A percentile compares a stretch with the other conserved stretches of the same genome.
phyloP scores from a whole-genome alignment of 2,113 vertebrate genomes.

The Gymnorhina tibicen region DNA sequence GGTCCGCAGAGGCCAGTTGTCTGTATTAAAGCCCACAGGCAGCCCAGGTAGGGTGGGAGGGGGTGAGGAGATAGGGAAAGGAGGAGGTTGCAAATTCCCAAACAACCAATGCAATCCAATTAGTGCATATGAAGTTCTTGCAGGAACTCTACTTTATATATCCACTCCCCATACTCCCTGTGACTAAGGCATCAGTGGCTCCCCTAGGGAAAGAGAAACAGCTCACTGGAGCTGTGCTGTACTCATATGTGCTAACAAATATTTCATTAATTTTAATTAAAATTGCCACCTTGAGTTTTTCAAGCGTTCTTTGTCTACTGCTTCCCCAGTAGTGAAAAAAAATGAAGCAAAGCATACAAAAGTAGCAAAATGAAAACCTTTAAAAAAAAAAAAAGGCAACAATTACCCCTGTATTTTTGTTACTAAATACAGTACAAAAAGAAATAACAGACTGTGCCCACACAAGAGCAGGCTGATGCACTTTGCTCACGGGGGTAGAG shows the following conservation, averaged over 20 bases:
- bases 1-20: constrained; percentile 20
- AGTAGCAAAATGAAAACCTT: neutral
- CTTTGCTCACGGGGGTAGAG: neutral
- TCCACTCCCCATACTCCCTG: neutral
- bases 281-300: neutral
- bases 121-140: neutral
- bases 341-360: neutral
- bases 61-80: neutral
- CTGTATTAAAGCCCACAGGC: neutral
- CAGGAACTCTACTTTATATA: neutral
- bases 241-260: neutral
- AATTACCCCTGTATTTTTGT: neutral
- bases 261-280: neutral
- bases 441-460: neutral
- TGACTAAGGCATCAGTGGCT: neutral
- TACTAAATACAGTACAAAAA: neutral
- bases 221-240: neutral
- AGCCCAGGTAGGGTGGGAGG: neutral
- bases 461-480: neutral
- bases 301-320: neutral
- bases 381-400: neutral
- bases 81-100: neutral
- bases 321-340: neutral
- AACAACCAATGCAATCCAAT: neutral
- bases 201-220: neutral